Base-by-base conservation (phyloP, 2,888 invertebrate genomes). In the Hartigia nigra region DNA sequence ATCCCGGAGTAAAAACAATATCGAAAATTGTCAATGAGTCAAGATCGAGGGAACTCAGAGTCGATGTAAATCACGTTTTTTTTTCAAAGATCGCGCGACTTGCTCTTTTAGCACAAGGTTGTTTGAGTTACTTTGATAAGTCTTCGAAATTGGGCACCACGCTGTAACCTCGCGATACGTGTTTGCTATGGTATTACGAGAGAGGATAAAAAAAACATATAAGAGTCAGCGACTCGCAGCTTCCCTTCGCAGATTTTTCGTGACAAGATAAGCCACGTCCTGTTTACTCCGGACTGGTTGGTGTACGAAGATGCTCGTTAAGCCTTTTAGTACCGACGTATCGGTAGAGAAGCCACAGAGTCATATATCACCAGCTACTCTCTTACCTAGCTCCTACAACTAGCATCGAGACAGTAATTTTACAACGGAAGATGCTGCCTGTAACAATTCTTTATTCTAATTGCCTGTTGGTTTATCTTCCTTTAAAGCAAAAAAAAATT, bases 201-300 rank as follows among this genome's bases (percentile, higher is more conserved):
- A 78, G 32, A n/a, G n/a, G n/a, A n/a, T n/a, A n/a, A n/a, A n/a
- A 74, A 69, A 70, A 76, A 83, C 79, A 82, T 82, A 78, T 83
- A 77, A 79, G 81, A 82, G 84, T 85, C 85, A 85, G 84, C 85
- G 80, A 77, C 55, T 55, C 76, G 79, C 77, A 72, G 85, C 86
- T 86, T 86, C 86, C 86, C 88, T 84, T 83, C 83, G 87, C 90
- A 89, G 90, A 91, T 91, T 90, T 91, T 91, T 90, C 91, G 91
- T 90, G 90, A 90, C 90, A 88, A 90, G 91, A 91, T 91, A 91
- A 91, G 91, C 90, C 91, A 91, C 91, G 91, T 91, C 89, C 91
- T 90, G 90, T 90, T 90, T 91, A 88, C 89, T 88, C 88, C 87
- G 83, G 75, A 81, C 55, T 70, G 12, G 34, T 32, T 70, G 70